Percentiles rank a stretch among this genome's conserved stretches.
These are phyloP conservation scores for Poeciliopsis turneri DNA, from an alignment of 2,797 vertebrate species.

Conservation along the genomic window DNA sequence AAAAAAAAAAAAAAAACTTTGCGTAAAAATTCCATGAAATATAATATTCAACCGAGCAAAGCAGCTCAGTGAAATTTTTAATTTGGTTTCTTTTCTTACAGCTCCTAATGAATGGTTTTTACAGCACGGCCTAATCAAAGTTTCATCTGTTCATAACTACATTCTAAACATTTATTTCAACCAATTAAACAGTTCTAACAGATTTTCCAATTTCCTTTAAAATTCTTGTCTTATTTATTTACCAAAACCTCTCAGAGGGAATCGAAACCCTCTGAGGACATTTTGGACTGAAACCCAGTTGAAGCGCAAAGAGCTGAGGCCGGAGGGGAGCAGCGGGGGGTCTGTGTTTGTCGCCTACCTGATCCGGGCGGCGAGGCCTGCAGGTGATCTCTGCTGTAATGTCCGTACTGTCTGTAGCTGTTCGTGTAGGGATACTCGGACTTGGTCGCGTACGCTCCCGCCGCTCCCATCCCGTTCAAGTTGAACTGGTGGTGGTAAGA, in stretches of 20 bases:
- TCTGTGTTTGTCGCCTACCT: slow-evolving; percentile 79
- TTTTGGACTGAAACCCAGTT: neutral
- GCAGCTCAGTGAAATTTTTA: neutral
- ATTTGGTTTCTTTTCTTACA: neutral
- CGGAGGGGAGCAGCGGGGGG: neutral
- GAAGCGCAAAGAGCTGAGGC: too few species aligned
- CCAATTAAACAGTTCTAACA: neutral
- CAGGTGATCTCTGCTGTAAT: slow-evolving; percentile 92
- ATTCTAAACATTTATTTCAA: neutral
- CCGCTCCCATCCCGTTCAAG: slow-evolving; percentile 87
- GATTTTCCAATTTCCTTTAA: neutral
- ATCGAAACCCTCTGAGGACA: neutral
- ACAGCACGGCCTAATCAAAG: neutral
- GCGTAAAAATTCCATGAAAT: neutral
- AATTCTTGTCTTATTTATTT: neutral
- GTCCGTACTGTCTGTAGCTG: slow-evolving; percentile 91
- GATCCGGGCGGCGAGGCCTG: slow-evolving; percentile 89
- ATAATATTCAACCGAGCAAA: neutral
- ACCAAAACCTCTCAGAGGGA: neutral
- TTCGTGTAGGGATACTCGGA: slow-evolving; percentile 92
- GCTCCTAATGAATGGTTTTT: neutral
- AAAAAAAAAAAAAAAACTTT: too few species aligned
- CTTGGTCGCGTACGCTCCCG: slow-evolving; percentile 91
- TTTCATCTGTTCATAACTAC: neutral
- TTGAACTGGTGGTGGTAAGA: slow-evolving; percentile 93